Conservation (phyloP, 1,140 invertebrate species). For the Cheumatopsyche charites region DNA sequence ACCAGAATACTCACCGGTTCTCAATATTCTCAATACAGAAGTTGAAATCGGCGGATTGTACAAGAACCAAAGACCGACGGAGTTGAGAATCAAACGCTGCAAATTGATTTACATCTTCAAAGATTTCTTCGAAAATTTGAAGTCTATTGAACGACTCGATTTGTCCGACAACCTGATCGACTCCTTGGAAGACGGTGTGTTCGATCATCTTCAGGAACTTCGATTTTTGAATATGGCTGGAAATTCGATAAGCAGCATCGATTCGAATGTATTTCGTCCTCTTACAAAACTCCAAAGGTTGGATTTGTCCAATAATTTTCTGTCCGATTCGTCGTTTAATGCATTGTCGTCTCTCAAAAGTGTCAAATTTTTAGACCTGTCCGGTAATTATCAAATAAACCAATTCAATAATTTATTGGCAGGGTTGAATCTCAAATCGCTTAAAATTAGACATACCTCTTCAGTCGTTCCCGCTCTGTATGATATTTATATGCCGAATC, state of each 20-base stretch:
- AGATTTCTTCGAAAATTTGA: background rate
- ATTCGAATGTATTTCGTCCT: background rate
- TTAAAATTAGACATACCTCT: background rate
- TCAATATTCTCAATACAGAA: too few relatives aligned
- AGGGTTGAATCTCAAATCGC: constrained; percentile 6
- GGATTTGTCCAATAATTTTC: background rate
- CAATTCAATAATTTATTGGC: too few relatives aligned
- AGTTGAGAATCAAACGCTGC: background rate
- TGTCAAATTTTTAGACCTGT: too few relatives aligned
- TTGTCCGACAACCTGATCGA: background rate
- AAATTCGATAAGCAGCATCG: background rate
- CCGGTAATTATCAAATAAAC: background rate
- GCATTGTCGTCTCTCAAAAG: too few relatives aligned
- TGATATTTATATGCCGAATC: background rate
- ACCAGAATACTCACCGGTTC: too few relatives aligned
- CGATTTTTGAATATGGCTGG: background rate
- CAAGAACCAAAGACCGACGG: background rate
- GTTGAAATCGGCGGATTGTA: too few relatives aligned
- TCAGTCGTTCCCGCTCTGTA: background rate
- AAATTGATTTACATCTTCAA: background rate
- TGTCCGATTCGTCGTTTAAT: background rate
- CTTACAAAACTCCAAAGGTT: background rate
- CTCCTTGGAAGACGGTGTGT: background rate
- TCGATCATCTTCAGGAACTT: background rate
- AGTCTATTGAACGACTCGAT: background rate